Evolutionary conservation across 2,113 vertebrate genomes (phyloP).

Genomic region (Hippoglossus stenolepis): DNA sequence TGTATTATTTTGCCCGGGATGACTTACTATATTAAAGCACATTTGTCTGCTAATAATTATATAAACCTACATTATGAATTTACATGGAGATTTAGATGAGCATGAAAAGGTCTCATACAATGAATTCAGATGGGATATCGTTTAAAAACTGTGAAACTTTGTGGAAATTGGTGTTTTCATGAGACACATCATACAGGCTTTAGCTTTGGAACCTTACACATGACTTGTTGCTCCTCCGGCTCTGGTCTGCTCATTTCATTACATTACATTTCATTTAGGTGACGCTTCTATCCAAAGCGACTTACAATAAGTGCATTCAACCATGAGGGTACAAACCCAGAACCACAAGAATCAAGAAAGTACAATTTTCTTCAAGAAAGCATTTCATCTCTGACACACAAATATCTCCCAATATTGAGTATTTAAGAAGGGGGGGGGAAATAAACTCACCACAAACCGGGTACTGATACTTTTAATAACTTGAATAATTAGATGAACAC

Average conservation of each 20-base stretch:
- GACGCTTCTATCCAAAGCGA: too few relatives aligned
- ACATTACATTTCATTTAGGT: too few relatives aligned
- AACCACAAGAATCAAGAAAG: too few relatives aligned
- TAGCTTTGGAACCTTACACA: background rate
- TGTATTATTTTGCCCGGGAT: slow-evolving; percentile 59
- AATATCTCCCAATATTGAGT: background rate
- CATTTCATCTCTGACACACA: background rate
- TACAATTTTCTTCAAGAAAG: too few relatives aligned
- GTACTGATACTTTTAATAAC: background rate
- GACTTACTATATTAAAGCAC: slow-evolving; percentile 41
- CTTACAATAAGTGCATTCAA: too few relatives aligned
- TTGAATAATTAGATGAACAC: background rate
- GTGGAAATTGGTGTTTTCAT: background rate
- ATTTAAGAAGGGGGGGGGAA: background rate
- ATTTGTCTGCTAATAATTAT: slow-evolving; percentile 44
- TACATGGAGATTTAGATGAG: slow-evolving; percentile 5
- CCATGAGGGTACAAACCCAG: too few relatives aligned
- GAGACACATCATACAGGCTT: background rate
- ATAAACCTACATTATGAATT: slow-evolving; percentile 25
- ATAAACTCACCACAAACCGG: background rate
- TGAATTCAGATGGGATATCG: background rate
- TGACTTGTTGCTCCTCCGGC: background rate
- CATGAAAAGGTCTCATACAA: background rate
- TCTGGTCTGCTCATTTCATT: background rate
- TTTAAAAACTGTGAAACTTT: background rate